Conservation (phyloP, 92 coral and sea anemone species). For the Montipora capitata region DNA sequence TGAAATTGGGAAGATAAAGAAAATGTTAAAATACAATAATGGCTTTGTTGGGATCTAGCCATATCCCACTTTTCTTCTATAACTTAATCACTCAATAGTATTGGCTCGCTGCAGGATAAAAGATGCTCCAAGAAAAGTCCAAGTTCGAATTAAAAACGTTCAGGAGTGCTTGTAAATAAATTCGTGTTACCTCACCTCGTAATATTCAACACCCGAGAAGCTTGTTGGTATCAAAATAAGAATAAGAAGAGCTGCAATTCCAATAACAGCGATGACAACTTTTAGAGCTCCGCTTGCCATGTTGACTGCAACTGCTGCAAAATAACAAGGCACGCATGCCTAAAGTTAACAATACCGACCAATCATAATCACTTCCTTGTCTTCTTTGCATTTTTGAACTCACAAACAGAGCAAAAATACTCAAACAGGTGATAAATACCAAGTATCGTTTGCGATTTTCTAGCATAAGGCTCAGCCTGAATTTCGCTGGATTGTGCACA, state of each 20-base stretch:
- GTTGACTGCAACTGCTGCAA: not conserved
- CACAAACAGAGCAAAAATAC: not conserved
- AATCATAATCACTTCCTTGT: too few species aligned
- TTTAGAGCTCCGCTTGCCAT: not conserved
- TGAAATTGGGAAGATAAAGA: too few species aligned
- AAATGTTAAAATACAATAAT: too few species aligned
- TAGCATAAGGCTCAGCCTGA: too few species aligned
- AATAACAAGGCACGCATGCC: not conserved
- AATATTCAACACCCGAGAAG: constrained; percentile 50
- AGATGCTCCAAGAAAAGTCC: too few species aligned
- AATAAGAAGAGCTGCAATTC: constrained; percentile 21
- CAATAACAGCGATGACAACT: constrained; percentile 3
- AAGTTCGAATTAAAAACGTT: not conserved
- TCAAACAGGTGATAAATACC: too few species aligned
- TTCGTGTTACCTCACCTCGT: constrained; percentile 44
- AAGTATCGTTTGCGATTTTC: too few species aligned
- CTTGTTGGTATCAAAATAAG: constrained; percentile 35
- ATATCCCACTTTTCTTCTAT: too few species aligned
- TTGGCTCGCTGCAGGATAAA: too few species aligned
- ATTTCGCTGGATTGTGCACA: not conserved
- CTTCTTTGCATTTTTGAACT: not conserved
- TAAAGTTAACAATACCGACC: not conserved
- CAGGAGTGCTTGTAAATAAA: not conserved
- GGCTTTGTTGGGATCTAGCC: too few species aligned
- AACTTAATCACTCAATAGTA: too few species aligned